Evolutionary conservation across 2,888 invertebrate species (phyloP).

Genomic region (Periphyllus acericola): DNA sequence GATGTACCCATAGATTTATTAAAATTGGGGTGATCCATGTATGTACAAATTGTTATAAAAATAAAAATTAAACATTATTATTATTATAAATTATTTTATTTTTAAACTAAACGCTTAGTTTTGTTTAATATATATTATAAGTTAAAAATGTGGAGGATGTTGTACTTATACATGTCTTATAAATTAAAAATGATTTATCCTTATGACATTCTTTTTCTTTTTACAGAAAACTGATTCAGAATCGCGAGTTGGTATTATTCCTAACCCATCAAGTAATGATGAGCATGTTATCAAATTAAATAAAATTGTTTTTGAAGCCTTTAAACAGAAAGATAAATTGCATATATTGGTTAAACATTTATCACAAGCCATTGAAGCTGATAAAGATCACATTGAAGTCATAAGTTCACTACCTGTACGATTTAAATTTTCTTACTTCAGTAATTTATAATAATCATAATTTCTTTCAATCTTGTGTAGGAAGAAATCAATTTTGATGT

Average conservation of each 20-base stretch:
- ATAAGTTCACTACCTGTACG: slow-evolving; percentile 43
- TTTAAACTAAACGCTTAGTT: no score
- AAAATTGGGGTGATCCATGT: no score
- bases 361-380: slow-evolving; percentile 21
- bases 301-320: slow-evolving; percentile 76
- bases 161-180: no score
- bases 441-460: not conserved
- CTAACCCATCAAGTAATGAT: slow-evolving; percentile 63
- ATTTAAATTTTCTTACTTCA: not conserved
- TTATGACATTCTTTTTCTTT: slow-evolving; percentile 55
- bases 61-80: no score
- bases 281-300: slow-evolving; percentile 67
- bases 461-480: slow-evolving; percentile 13
- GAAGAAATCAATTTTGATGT: slow-evolving; percentile 46
- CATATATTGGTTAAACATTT: slow-evolving; percentile 37
- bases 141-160: no score
- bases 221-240: slow-evolving; percentile 76
- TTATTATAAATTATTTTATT: no score
- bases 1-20: no score
- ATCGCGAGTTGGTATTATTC: slow-evolving; percentile 76
- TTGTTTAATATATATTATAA: no score
- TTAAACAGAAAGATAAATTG: slow-evolving; percentile 68
- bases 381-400: slow-evolving; percentile 50
- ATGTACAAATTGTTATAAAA: no score
- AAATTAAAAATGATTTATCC: no score